These are phyloP conservation scores for Orthosia incerta DNA, from an alignment of 2,888 invertebrate species.

Conservation along the genomic window DNA sequence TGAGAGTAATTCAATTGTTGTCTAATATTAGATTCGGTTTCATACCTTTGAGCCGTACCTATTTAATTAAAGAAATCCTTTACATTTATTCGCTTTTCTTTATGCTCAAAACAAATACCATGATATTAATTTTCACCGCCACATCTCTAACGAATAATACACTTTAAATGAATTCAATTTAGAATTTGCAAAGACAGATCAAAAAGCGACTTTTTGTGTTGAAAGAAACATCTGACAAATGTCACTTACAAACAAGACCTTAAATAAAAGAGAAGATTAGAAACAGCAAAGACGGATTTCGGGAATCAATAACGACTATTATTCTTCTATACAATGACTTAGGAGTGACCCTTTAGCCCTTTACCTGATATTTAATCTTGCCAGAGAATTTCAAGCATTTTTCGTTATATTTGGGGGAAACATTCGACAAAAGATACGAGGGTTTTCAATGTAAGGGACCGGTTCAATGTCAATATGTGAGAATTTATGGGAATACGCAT, in stretches of 20 bases:
- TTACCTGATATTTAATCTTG: conserved; percentile 75
- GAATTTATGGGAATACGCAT: conserved; percentile 79
- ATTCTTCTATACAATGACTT: conserved; percentile 70
- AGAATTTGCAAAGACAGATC: conserved; percentile 10
- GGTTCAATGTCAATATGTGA: conserved; percentile 79
- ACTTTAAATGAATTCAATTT: too few species aligned
- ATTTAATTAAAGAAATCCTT: conserved; percentile 5
- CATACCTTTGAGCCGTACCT: background rate
- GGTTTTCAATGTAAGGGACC: conserved; percentile 75
- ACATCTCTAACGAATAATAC: too few species aligned
- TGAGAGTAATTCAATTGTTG: background rate
- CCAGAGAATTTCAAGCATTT: conserved; percentile 76
- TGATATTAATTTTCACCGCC: conserved; percentile 17
- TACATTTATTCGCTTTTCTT: conserved; percentile 10
- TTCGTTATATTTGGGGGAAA: conserved; percentile 77
- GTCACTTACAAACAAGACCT: conserved; percentile 27
- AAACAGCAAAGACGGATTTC: conserved; percentile 45
- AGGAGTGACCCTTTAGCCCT: conserved; percentile 58
- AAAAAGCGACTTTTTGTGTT: conserved; percentile 20
- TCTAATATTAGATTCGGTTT: background rate
- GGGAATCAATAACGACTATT: conserved; percentile 69
- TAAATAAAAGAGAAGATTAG: conserved; percentile 36
- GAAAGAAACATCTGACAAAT: conserved; percentile 26
- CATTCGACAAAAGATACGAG: conserved; percentile 83
- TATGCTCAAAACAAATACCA: background rate